Conservation (phyloP, 2,113 vertebrate genomes). For the Pteronura brasiliensis region DNA sequence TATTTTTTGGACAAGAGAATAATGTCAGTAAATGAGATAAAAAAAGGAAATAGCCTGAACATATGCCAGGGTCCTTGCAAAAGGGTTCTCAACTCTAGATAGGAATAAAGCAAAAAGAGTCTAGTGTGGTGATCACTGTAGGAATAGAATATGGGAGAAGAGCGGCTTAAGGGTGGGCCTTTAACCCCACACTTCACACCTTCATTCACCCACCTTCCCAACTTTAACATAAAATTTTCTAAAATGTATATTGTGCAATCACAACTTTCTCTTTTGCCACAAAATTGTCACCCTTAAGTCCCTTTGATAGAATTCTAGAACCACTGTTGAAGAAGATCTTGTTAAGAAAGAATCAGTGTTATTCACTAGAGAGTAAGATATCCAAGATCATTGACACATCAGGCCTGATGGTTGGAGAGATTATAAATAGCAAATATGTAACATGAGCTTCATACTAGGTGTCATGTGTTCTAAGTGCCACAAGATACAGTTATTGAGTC, state of each 20-base stretch:
- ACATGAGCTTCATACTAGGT: not conserved
- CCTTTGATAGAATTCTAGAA: not conserved
- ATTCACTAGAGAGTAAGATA: not conserved
- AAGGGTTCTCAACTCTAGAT: not conserved
- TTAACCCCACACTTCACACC: not conserved
- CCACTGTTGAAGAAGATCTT: not conserved
- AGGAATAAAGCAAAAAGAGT: not conserved
- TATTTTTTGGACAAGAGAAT: not conserved
- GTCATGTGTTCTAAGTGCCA: not conserved
- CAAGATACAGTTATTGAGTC: not conserved
- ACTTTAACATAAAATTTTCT: not conserved
- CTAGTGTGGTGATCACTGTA: not conserved
- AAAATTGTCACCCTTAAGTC: not conserved
- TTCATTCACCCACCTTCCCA: not conserved
- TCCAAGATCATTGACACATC: not conserved
- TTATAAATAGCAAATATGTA: not conserved
- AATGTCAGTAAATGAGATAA: not conserved
- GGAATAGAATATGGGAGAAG: not conserved
- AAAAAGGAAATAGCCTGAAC: not conserved
- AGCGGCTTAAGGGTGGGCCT: rapidly evolving
- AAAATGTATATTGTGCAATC: not conserved
- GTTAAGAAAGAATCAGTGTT: not conserved
- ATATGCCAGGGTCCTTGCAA: not conserved
- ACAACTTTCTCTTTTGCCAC: not conserved
- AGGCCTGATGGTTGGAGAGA: not conserved